A percentile compares a stretch with the other conserved stretches of the same genome.
phyloP scores from a whole-genome alignment of 2,797 vertebrate genomes.

The Fistularia tabacaria region DNA sequence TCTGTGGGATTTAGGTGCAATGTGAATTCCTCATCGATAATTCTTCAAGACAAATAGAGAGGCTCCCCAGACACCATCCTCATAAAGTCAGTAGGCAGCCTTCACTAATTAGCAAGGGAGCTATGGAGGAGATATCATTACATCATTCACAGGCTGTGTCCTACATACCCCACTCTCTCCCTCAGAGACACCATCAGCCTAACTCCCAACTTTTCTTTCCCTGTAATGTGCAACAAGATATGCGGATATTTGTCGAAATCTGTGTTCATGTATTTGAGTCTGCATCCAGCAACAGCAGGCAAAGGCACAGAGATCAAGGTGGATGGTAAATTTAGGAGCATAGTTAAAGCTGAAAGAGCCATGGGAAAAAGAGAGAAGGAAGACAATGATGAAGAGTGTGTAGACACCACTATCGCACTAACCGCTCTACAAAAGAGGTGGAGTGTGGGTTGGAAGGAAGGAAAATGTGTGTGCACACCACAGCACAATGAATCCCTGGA shows the following conservation, averaged over 20 bases:
- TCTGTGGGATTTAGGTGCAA: slow-evolving; percentile 66
- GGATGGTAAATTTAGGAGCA: slow-evolving; percentile 23
- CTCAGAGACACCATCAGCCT: slow-evolving; percentile 44
- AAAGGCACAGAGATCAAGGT: slow-evolving; percentile 29
- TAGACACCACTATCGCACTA: slow-evolving; percentile 15
- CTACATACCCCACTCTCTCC: slow-evolving; percentile 55
- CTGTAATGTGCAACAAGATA: slow-evolving; percentile 28
- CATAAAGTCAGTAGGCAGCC: slow-evolving; percentile 67
- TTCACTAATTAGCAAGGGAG: slow-evolving; percentile 77
- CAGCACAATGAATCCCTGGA: slow-evolving; percentile 35
- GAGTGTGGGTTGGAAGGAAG: slow-evolving; percentile 17
- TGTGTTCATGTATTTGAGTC: slow-evolving; percentile 24
- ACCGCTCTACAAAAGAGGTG: slow-evolving; percentile 25
- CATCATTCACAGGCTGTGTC: slow-evolving; percentile 70
- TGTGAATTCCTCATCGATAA: slow-evolving; percentile 68
- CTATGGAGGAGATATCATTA: slow-evolving; percentile 79
- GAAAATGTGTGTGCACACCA: slow-evolving; percentile 37
- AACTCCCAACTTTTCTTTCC: slow-evolving; percentile 36
- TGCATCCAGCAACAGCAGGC: slow-evolving; percentile 6
- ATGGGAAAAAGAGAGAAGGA: slow-evolving; percentile 2
- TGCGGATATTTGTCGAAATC: slow-evolving; percentile 19
- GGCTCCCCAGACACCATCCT: slow-evolving; percentile 63
- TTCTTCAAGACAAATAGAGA: slow-evolving; percentile 75
- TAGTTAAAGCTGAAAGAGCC: slow-evolving; percentile 11
- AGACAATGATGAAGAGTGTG: slow-evolving; percentile 27